Conservation (phyloP, 1,140 invertebrate species). For the Trichonephila clavipes region DNA sequence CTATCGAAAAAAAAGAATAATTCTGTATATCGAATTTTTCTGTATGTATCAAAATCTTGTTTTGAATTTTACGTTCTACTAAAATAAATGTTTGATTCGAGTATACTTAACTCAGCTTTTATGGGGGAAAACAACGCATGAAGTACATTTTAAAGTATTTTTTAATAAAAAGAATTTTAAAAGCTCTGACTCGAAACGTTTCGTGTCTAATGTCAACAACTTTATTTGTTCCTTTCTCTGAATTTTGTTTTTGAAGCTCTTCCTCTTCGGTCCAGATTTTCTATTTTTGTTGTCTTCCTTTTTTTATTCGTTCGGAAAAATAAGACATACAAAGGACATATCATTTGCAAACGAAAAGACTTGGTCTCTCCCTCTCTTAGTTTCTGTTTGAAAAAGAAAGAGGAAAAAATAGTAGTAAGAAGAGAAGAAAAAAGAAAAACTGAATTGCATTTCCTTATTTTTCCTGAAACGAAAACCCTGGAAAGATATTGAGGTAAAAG, state of each 20-base stretch:
- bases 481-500: slow-evolving; percentile 13
- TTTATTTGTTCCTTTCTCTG: background rate
- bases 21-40: too few species aligned
- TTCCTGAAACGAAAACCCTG: background rate
- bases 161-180: background rate
- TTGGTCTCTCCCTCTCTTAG: background rate
- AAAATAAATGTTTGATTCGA: background rate
- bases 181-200: background rate
- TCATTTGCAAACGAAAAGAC: background rate
- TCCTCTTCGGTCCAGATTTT: background rate
- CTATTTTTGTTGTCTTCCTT: background rate
- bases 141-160: background rate
- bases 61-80: too few species aligned
- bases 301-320: background rate
- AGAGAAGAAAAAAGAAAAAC: background rate
- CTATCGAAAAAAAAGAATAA: too few species aligned
- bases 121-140: background rate
- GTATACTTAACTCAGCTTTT: background rate
- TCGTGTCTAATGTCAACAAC: background rate
- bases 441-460: background rate
- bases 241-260: background rate
- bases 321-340: background rate
- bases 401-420: background rate
- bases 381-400: background rate
- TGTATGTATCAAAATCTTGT: too few species aligned